Conservation (phyloP, 2,888 invertebrate species). For the Tetragonisca angustula region DNA sequence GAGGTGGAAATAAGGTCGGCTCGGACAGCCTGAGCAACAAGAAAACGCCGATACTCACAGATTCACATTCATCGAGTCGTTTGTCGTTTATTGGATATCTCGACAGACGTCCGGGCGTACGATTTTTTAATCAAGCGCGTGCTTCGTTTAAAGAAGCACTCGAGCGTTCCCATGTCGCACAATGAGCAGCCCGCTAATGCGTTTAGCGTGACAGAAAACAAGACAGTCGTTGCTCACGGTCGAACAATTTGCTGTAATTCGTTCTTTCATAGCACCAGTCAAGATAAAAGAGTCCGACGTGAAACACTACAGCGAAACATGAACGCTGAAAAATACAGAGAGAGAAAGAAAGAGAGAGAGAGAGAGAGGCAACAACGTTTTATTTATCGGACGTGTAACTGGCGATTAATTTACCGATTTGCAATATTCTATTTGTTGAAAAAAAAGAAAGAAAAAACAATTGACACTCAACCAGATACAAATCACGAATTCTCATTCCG, state of each 20-base stretch:
- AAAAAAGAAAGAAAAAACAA: neutral
- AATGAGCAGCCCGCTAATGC: constrained; percentile 31
- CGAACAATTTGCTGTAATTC: constrained; percentile 40
- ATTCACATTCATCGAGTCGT: constrained; percentile 44
- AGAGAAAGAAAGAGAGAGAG: too few relatives aligned
- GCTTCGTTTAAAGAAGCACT: constrained; percentile 16
- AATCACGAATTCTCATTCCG: neutral
- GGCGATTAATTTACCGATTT: neutral
- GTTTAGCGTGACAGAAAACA: constrained; percentile 17
- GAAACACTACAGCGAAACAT: neutral
- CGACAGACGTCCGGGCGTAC: constrained; percentile 23
- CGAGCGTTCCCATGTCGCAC: constrained; percentile 10
- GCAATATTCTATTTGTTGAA: neutral
- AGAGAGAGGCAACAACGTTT: neutral
- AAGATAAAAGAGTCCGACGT: constrained; percentile 6
- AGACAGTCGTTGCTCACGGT: constrained; percentile 22
- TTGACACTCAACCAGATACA: too few relatives aligned
- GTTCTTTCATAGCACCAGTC: constrained; percentile 10
- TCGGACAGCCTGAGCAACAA: constrained; percentile 32
- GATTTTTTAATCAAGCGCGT: constrained; percentile 43
- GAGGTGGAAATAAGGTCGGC: constrained; percentile 51
- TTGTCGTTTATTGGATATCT: constrained; percentile 43
- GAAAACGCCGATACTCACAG: constrained; percentile 42
- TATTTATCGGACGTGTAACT: neutral
- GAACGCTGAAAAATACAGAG: neutral